Conservation (phyloP, 2,113 vertebrate species). For the Varanus komodoensis region DNA sequence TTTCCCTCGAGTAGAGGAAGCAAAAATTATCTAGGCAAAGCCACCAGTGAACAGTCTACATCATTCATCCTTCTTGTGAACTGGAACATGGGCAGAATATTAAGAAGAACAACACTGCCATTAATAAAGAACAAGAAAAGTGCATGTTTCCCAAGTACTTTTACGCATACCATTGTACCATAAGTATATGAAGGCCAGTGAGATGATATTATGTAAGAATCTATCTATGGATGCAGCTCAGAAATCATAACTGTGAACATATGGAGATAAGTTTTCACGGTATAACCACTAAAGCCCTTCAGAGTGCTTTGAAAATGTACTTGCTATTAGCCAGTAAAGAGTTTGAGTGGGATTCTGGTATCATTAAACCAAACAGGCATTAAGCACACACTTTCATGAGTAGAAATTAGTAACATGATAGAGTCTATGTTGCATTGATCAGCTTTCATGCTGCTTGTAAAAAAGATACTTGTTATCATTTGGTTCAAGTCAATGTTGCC, state of each 20-base stretch:
- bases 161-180: neutral
- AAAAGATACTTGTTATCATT: slow-evolving; percentile 5
- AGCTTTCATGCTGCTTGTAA: neutral
- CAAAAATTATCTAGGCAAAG: slow-evolving; percentile 55
- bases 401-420: slow-evolving; percentile 22
- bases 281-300: neutral
- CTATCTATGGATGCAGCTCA: neutral
- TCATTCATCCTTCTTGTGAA: slow-evolving; percentile 64
- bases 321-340: slow-evolving; percentile 21
- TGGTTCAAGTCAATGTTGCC: neutral
- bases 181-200: slow-evolving; percentile 34
- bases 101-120: slow-evolving; percentile 62
- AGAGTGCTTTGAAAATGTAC: neutral
- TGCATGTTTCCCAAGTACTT: slow-evolving; percentile 60
- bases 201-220: slow-evolving; percentile 13
- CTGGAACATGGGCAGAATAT: slow-evolving; percentile 59
- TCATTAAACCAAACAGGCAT: slow-evolving; percentile 12
- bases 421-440: neutral
- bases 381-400: slow-evolving; percentile 34
- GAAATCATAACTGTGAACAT: neutral
- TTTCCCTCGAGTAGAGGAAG: slow-evolving; percentile 53
- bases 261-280: neutral
- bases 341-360: neutral
- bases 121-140: slow-evolving; percentile 61
- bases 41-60: slow-evolving; percentile 62